Evolutionary conservation across 2,797 vertebrate genomes (phyloP), one percentile per base, ranked within the genome.

Genomic region (Micrastur ruficollis): DNA sequence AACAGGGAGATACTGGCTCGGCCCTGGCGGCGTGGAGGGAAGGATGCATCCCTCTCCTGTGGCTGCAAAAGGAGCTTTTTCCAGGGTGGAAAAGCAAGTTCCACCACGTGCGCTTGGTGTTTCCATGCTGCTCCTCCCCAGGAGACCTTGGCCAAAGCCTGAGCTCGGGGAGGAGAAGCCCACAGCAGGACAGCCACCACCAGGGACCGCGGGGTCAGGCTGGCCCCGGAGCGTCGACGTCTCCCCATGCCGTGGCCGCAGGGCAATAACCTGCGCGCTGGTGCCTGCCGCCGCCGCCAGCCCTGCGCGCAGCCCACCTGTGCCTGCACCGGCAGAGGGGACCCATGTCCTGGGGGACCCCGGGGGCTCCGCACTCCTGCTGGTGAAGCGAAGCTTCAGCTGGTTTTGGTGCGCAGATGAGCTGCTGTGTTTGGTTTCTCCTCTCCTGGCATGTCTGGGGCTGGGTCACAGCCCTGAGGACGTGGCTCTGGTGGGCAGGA

Each of bases 191-290:
- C 44, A 72, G 25, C 27, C 58, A 22, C 40, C 40, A 22, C 0
- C 5, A 11, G 23, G 38, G 44, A 4, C 53, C 4, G 0, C 1
- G 14, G 49, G 6, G 29, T 1, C 5, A 2, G 49, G 31, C 34
- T 68, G 66, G 71, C 10, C 25, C 21, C 15, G 47, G 20, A 40
- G 53, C 20, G 19, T 12, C 38, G 18, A 1, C 38, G 9, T 6
- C 32, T 34, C 26, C 52, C 52, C 9, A 0, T 7, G 50, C 5
- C 6, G 0, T 4, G 22, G 34, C 38, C 29, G 61, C 68, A 68
- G 47, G 47, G 27, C 36, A 34, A 46, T 6, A 26, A 12, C 12
- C 49, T 34, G 31, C 1, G 4, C 1, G 0, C 42, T 52, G 44
- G 5, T 32, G 49, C 44, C 32, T 31, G 61, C 29, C 20, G 23